Percentiles rank a stretch among this genome's conserved stretches.
Conservation (phyloP, 2,797 vertebrate species). For the Pseudochirops cupreus region DNA sequence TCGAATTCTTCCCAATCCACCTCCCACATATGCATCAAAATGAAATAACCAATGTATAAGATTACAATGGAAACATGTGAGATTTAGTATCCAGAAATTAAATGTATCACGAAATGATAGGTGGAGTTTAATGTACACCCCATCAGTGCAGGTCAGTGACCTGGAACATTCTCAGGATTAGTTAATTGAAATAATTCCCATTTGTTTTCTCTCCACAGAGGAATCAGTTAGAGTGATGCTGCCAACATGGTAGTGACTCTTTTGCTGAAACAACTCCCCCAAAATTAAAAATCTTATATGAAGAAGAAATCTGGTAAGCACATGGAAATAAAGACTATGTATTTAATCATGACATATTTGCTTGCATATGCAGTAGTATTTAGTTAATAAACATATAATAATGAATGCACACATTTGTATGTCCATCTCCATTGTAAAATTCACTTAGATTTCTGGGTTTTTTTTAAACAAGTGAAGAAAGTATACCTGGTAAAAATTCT, state of each 20-base stretch:
- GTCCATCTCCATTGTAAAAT: background rate
- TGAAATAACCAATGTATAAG: constrained; percentile 72
- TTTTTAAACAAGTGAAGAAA: background rate
- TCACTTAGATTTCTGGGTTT: background rate
- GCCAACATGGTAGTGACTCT: constrained; percentile 65
- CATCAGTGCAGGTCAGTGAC: constrained; percentile 74
- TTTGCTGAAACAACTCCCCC: constrained; percentile 54
- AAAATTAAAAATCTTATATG: constrained; percentile 61
- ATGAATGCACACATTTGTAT: background rate
- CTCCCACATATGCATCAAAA: constrained; percentile 37
- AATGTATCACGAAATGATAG: constrained; percentile 78
- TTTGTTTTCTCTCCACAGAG: constrained; percentile 64
- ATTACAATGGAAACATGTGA: constrained; percentile 73
- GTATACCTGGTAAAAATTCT: background rate
- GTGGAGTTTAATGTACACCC: constrained; percentile 77
- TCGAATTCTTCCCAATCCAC: constrained; percentile 63
- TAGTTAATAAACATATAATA: background rate
- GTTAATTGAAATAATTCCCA: constrained; percentile 75
- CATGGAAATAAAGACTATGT: background rate
- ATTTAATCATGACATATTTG: constrained; percentile 7
- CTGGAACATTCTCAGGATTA: constrained; percentile 79
- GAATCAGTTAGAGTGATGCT: constrained; percentile 71
- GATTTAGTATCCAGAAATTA: constrained; percentile 80
- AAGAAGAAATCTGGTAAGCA: constrained; percentile 42
- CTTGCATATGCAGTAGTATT: background rate